Evolutionary conservation across 2,888 invertebrate species (phyloP), one percentile per base, ranked within the genome.

Genomic region (Heliconius cydno): DNA sequence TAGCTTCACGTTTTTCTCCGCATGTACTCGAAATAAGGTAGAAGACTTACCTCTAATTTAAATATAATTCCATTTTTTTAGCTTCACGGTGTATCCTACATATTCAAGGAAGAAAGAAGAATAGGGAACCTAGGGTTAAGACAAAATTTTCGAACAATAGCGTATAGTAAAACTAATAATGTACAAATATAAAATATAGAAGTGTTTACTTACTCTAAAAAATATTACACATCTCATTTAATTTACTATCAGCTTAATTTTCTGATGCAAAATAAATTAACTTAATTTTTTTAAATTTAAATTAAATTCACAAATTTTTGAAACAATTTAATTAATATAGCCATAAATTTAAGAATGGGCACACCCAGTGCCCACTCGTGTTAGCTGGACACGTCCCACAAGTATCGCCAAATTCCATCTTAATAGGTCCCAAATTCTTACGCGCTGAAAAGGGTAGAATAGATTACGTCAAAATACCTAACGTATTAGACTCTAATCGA

Each of bases 401-500:
- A 73, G 34, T n/a, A 73, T 34, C 60, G 38, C 34, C 34, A 57
- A 73, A 60, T 73, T 60, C 73, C 73, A 34, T 60, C 73, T 60
- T 73, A 60, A 73, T 73, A 73, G 73, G n/a, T 60, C 25, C 73
- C n/a, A 73, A 73, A 73, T 73, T 73, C 73, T 73, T 73, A 60
- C 34, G n/a, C 60, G 73, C 25, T 73, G 73, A 73, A 73, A 73
- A 60, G 73, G 73, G 73, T 73, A 73, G 73, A 73, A 73, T 73
- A 60, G 73, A 60, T 73, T 73, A 73, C 73, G 73, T 60, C 73
- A 60, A 60, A 70, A 73, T 73, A 19, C 73, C 60, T 60, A 15
- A 38, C 73, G 60, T 73, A 34, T 78, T 72, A 66, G 46, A 34
- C 52, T 78, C 30, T 77, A 71, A 65, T 72, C 30, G 65, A 71